Base-by-base conservation (phyloP, 2,888 invertebrate species). In the Drepana falcataria region DNA sequence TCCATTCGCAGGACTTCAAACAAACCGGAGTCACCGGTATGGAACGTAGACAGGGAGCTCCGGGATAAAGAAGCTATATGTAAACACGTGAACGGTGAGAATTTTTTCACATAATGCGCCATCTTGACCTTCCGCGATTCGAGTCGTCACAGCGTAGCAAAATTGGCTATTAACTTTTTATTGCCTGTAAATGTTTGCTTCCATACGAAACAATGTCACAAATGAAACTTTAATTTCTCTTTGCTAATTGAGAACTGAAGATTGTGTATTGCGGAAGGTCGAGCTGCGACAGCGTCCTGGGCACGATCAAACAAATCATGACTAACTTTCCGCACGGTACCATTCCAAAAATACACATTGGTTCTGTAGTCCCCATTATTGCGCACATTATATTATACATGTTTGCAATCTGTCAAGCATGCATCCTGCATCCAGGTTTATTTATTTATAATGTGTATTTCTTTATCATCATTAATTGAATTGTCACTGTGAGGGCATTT, bases 251-350 rank as follows among this genome's bases (percentile, higher is more conserved):
- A 63, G 68, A 68, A 65, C 65, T 66, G 63, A 57, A 72, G 68
- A 70, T 72, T 77, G 73, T 61, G 69, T 73, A 66, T 75, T 77
- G 74, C 72, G 77, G 79, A 85, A 87, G 87, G 83, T 83, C 82
- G 75, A 69, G 70, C 66, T 64, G 70, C 79, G 77, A 79, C 78
- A 67, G 72, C 70, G 72, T 75, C 73, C 70, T 73, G 51, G 6
- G 40, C 7, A 75, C 68, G 71, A 79, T 79, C 72, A 69, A 74
- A 77, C 73, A 76, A 75, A 79, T 76, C 75, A 76, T 86, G 87
- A 88, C 85, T 88, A 87, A 82, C 79, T 83, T 89, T 89, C 85
- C 90, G 82, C 90, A 89, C 90, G 88, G 85, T 89, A 89, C 90
- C 79, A 91, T 89, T 89, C 90, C 87, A 81, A 79, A 89, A 91